Conservation (phyloP, 92 coral and sea anemone genomes). For the Nematostella vectensis region DNA sequence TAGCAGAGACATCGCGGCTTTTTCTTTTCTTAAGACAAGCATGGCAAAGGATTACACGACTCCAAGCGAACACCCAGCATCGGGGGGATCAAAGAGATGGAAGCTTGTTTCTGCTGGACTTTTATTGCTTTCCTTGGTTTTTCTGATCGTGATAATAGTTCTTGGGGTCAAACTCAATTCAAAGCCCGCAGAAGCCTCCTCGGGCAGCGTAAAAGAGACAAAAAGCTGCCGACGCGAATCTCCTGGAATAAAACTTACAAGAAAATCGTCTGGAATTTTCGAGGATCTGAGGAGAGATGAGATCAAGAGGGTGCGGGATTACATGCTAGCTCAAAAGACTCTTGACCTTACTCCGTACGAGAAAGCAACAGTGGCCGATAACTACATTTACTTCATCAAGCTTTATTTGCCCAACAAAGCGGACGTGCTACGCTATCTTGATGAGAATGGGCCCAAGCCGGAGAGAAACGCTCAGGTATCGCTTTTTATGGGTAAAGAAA, state of each 20-base stretch:
- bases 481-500: slow-evolving; percentile 34
- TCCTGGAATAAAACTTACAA: not conserved
- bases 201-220: not conserved
- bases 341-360: slow-evolving; percentile 31
- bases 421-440: slow-evolving; percentile 21
- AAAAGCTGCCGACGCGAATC: not conserved
- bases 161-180: not conserved
- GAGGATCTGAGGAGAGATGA: slow-evolving; percentile 44
- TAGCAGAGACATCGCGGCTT: too few species aligned
- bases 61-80: too few species aligned
- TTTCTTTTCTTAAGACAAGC: too few species aligned
- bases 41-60: too few species aligned
- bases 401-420: slow-evolving; percentile 24
- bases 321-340: slow-evolving; percentile 28
- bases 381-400: slow-evolving; percentile 38
- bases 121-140: not conserved
- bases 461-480: slow-evolving; percentile 26
- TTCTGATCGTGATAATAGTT: not conserved
- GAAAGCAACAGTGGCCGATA: slow-evolving; percentile 21
- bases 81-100: too few species aligned
- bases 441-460: slow-evolving; percentile 25
- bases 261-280: slow-evolving; percentile 36
- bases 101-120: not conserved
- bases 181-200: not conserved
- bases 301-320: slow-evolving; percentile 39